Evolutionary conservation across 2,797 vertebrate genomes (phyloP), one percentile per base, ranked within the genome.

Genomic region (Macroramphosus scolopax): DNA sequence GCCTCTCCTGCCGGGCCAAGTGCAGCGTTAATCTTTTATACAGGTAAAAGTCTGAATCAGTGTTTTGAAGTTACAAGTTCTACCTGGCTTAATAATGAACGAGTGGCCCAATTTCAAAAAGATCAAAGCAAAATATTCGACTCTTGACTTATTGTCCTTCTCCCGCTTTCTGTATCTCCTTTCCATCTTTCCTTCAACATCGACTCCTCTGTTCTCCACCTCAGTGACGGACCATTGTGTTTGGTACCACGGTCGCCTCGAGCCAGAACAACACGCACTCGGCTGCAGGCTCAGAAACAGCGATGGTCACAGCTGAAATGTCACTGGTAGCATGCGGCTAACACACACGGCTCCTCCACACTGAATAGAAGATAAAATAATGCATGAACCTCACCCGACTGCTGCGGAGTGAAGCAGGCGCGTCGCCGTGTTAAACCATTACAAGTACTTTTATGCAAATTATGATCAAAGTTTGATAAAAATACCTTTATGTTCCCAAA

Each of bases 21-120:
- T 24, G 40, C n/a, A 1, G 4, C n/a, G 31, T 76, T 58, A 72
- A 80, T 70, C 44, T 72, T 81, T 78, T 35, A 83, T 68, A n/a
- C n/a, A 28, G 25, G 30, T 5, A 37, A 17, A 63, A 39, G 13
- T 38, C 35, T 32, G 56, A 67, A 39, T 59, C n/a, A 17, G 16
- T 51, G 15, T 39, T 51, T 66, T 49, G 35, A 55, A 57, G 43
- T 69, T 64, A 48, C 17, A 51, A 26, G 18, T 62, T 44, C 32
- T 35, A 43, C 31, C 35, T 52, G 28, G 12, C 18, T 68, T 41
- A 76, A 70, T 66, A 72, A 74, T 61, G 13, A n/a, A n/a, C n/a
- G n/a, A n/a, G n/a, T n/a, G n/a, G n/a, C n/a, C n/a, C n/a, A n/a
- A n/a, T n/a, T n/a, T n/a, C n/a, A n/a, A n/a, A n/a, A n/a, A n/a